Percentiles rank a stretch among this genome's conserved stretches.
Evolutionary conservation across 1,140 invertebrate genomes (phyloP).

Genomic region (Oncopodura yosiiana): DNA sequence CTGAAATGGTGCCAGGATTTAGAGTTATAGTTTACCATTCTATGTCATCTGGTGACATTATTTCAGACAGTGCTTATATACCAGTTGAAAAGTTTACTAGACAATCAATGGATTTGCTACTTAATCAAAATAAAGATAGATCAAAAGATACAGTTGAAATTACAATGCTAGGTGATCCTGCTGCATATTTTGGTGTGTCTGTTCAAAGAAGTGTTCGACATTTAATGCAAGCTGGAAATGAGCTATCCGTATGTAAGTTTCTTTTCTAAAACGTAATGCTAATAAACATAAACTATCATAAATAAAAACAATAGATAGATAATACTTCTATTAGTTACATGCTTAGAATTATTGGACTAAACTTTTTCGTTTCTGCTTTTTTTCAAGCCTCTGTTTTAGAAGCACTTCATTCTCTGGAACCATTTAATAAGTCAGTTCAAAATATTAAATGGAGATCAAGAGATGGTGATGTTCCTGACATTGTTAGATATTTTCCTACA

Average conservation of each 20-base stretch:
- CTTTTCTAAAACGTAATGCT: no score
- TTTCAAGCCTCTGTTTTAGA: constrained; percentile 38
- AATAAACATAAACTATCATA: no score
- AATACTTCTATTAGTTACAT: no score
- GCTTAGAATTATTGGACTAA: no score
- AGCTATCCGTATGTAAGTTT: no score
- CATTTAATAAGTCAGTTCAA: constrained; percentile 36
- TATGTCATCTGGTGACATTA: constrained; percentile 42
- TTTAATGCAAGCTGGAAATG: constrained; percentile 42
- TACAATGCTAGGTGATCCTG: constrained; percentile 37
- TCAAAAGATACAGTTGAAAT: constrained; percentile 40
- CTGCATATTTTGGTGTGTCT: constrained; percentile 41
- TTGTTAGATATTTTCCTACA: constrained; percentile 39
- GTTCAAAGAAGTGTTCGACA: constrained; percentile 38
- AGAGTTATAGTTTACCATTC: constrained; percentile 48
- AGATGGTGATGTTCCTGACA: constrained; percentile 39
- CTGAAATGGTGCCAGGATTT: constrained; percentile 52
- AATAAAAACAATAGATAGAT: no score
- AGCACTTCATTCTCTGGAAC: constrained; percentile 40
- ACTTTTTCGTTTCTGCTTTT: no score
- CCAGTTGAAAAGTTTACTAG: constrained; percentile 47
- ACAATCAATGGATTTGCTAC: constrained; percentile 39
- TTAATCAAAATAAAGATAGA: constrained; percentile 43
- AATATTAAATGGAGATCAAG: constrained; percentile 37
- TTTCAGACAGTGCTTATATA: constrained; percentile 49